These are phyloP conservation scores for Haliclystus octoradiatus DNA, from an alignment of 30 jellyfish, hydroid and myxozoan genomes.

Conservation along the genomic window DNA sequence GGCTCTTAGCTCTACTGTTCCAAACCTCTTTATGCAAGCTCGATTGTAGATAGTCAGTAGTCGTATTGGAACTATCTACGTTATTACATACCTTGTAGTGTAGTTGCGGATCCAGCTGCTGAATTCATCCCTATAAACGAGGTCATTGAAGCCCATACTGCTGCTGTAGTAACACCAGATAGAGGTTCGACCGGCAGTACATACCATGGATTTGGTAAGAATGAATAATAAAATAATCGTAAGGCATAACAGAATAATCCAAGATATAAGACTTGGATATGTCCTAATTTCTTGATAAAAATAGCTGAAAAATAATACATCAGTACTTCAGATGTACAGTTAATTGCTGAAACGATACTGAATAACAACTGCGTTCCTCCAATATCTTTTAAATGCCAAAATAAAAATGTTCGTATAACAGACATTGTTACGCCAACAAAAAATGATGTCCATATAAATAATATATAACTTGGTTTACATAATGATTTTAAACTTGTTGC, in stretches of 20 bases:
- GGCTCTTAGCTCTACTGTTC: too few relatives aligned
- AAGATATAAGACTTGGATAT: slow-evolving; percentile 60
- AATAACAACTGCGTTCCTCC: slow-evolving; percentile 85
- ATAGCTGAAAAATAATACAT: slow-evolving; percentile 72
- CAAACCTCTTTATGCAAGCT: too few relatives aligned
- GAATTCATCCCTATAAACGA: slow-evolving; percentile 85
- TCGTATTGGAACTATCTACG: too few relatives aligned
- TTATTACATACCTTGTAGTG: slow-evolving; percentile 86
- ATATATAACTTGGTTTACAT: slow-evolving; percentile 46
- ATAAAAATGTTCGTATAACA: slow-evolving; percentile 62
- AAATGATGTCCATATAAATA: slow-evolving; percentile 57
- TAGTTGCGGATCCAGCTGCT: slow-evolving; percentile 61
- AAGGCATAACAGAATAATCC: slow-evolving; percentile 74
- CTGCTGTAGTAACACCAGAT: slow-evolving; percentile 92
- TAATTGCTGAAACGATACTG: slow-evolving; percentile 72
- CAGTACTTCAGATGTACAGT: slow-evolving; percentile 68
- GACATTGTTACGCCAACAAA: slow-evolving; percentile 88
- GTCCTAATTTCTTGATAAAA: slow-evolving; percentile 61
- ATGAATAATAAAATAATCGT: slow-evolving; percentile 56
- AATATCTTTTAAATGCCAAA: slow-evolving; percentile 88
- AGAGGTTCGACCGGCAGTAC: slow-evolving; percentile 92
- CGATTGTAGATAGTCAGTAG: too few relatives aligned
- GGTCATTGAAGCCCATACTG: slow-evolving; percentile 96
- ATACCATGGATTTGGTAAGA: slow-evolving; percentile 85
- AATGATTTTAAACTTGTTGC: slow-evolving; percentile 21